phyloP scores from a whole-genome alignment of 1,140 invertebrate genomes.

The Battus philenor region DNA sequence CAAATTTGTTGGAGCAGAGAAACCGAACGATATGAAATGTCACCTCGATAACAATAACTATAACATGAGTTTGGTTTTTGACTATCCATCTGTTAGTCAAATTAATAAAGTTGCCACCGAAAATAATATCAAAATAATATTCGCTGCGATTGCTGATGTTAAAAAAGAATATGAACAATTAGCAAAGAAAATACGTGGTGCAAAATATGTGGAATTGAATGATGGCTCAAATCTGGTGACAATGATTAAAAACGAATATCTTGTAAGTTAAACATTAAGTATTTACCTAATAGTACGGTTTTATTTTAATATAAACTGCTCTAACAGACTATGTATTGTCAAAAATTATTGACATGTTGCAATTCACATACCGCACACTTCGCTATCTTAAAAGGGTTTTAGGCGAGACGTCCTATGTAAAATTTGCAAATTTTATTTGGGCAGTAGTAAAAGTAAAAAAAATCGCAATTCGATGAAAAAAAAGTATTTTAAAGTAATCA shows the following conservation, averaged over 20 bases:
- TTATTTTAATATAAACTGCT: no score
- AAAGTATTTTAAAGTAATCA: no score
- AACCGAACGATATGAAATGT: conserved; percentile 90
- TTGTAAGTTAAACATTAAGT: conserved; percentile 69
- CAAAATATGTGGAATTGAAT: conserved; percentile 54
- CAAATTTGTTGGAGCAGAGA: conserved; percentile 88
- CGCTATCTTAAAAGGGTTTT: no score
- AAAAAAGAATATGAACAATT: conserved; percentile 82
- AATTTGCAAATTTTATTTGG: no score
- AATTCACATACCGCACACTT: no score
- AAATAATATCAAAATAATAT: conserved; percentile 77
- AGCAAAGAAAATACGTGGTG: conserved; percentile 78
- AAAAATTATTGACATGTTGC: no score
- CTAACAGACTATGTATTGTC: no score
- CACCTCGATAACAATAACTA: conserved; percentile 83
- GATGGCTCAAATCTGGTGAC: conserved; percentile 26
- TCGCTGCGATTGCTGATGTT: conserved; percentile 86
- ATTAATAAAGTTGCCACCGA: conserved; percentile 77
- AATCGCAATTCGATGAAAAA: no score
- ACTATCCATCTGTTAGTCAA: conserved; percentile 84
- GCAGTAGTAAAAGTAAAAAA: no score
- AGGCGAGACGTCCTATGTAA: no score
- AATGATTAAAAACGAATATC: conserved; percentile 84
- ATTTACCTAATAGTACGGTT: conserved; percentile 6
- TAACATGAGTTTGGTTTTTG: conserved; percentile 76